A percentile compares a stretch with the other conserved stretches of the same genome.
Evolutionary conservation across 2,888 invertebrate genomes (phyloP).

Genomic region (Rhodophaea formosa): DNA sequence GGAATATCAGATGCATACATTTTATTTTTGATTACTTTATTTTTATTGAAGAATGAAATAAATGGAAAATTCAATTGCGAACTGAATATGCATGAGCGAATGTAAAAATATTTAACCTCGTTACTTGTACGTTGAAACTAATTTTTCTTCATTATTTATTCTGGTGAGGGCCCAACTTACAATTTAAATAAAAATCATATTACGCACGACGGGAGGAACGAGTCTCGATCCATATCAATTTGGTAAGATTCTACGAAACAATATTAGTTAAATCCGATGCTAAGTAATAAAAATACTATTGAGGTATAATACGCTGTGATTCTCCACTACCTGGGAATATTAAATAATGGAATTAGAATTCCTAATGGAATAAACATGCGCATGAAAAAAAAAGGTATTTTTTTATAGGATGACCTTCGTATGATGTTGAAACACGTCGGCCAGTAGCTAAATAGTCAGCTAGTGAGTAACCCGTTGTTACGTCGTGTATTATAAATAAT

Average conservation of each 20-base stretch:
- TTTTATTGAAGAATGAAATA: conserved; percentile 14
- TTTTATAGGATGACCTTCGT: too few relatives aligned
- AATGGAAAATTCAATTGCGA: conserved; percentile 1
- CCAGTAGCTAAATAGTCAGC: too few relatives aligned
- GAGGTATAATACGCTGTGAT: too few relatives aligned
- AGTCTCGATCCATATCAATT: background rate
- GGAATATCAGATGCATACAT: background rate
- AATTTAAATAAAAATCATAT: background rate
- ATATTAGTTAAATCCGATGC: background rate
- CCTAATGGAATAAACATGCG: too few relatives aligned
- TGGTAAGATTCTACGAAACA: background rate
- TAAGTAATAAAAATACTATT: too few relatives aligned
- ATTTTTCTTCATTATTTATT: conserved; percentile 2
- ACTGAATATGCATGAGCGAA: background rate
- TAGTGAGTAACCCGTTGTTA: too few relatives aligned
- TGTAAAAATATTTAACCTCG: conserved; percentile 1
- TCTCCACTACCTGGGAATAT: too few relatives aligned
- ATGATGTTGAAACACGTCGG: too few relatives aligned
- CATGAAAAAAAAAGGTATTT: too few relatives aligned
- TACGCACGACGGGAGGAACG: background rate
- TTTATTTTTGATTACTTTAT: background rate
- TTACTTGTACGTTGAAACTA: conserved; percentile 3
- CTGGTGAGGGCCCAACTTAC: background rate
- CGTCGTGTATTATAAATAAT: too few relatives aligned
- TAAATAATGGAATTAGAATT: too few relatives aligned